Evolutionary conservation across 2,797 vertebrate genomes (phyloP), one percentile per base, ranked within the genome.

Genomic region (Myioborus miniatus): DNA sequence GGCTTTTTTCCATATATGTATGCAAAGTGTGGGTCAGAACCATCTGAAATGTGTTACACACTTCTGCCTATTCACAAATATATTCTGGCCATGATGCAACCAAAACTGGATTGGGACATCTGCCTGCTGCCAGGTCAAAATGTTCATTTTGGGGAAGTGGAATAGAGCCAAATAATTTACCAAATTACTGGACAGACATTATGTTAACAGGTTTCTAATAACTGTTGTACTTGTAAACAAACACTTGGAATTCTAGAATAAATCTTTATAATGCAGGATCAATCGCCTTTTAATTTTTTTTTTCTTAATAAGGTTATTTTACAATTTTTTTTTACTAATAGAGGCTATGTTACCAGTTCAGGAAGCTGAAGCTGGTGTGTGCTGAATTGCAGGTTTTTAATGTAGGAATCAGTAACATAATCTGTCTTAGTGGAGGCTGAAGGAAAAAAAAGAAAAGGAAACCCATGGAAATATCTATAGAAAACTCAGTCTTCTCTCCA

Each of bases 11-110:
- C 36, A 49, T 44, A 2, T 19, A 1, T 6, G 2, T 76, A 26
- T 90, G 91, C 60, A 90, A 93, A 96, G 49, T 56, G 63, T 6
- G 49, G 29, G 24, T 76, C 74, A 87, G 80, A 82, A 49, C 34
- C 58, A 47, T 27, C 69, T 77, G 76, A 63, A 87, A 56, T 0
- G 0, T 65, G 24, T 52, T 3, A 0, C 27, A 34, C 32, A 18
- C 30, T 72, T 78, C 69, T 83, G 53, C 65, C 24, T 36, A 19
- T 41, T 87, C 44, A 56, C 37, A 58, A 64, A 34, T 86, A 22
- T 56, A 34, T 93, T 71, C 65, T 90, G 65, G 37, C 46, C 15
- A 2, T 68, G 72, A 44, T 65, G 55, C 58, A 90, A 44, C 53
- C 65, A 68, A 32, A 83, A 24, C 50, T 65, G 15, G 30, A 11